Evolutionary conservation across 2,113 vertebrate genomes (phyloP), one percentile per base, ranked within the genome.

Genomic region (Pangasianodon hypophthalmus): DNA sequence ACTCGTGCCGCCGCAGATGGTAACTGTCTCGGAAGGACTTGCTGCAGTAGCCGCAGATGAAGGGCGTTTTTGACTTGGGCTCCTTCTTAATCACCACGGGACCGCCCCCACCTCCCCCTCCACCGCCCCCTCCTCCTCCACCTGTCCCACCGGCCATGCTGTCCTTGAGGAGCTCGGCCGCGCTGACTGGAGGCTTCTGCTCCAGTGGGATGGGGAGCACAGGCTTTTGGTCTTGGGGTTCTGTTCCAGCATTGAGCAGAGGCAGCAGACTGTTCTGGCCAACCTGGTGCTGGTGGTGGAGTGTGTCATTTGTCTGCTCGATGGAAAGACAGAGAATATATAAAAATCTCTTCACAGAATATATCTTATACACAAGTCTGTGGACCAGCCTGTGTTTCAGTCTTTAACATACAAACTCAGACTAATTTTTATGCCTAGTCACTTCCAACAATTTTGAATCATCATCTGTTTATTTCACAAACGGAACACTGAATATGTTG

Each of bases 1-100:
- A 99, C 93, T 99, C 98, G 0, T 99, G 98, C 93, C 98, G 97
- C 92, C 98, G 97, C 94, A 99, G 96, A 95, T 99, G 98, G 95
- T 99, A 99, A 95, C 98, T 99, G 96, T 99, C 98, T 93, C 98
- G 97, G 95, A 99, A 99, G 91, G 98, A 98, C 96, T 99, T 99
- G 96, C 97, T 98, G 95, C 98, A 99, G 95, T 99, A 99, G 93
- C 97, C 97, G 91, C 98, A 99, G 94, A 99, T 97, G 94, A 99
- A 99, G 67, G 98, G 98, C 56, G 98, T 99, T 96, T 99, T 99
- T 92, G 97, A 97, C 91, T 99, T 99, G 13, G 96, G 95, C 95
- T 99, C 98, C 93, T 99, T 99, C 96, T 99, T 99, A 95, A 99
- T 96, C 89, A 97, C 96, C 84, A 96, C 95, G 92, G 97, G 86